phyloP scores from a whole-genome alignment of 2,797 vertebrate genomes.

The Chloroceryle amazona region DNA sequence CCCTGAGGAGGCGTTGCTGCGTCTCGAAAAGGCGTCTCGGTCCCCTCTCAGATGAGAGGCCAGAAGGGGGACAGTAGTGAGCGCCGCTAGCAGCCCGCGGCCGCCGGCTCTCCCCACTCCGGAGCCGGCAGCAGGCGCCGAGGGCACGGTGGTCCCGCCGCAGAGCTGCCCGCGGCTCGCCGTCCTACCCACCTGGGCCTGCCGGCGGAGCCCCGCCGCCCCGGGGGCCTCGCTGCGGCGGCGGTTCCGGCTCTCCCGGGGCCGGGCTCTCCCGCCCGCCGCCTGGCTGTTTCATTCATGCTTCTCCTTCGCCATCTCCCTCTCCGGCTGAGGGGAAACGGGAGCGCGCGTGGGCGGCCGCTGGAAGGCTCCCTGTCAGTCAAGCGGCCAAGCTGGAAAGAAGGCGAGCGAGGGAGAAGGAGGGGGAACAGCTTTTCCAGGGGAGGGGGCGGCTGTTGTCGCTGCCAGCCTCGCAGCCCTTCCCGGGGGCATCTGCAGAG shows the following conservation, averaged over 20 bases:
- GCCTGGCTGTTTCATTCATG: conserved; percentile 77
- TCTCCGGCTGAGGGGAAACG: conserved; percentile 57
- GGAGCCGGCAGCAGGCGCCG: neutral
- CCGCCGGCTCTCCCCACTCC: neutral
- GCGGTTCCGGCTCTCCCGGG: neutral
- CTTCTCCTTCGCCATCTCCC: conserved; percentile 45
- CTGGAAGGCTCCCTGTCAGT: conserved; percentile 79
- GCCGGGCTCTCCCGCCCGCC: neutral
- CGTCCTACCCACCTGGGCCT: neutral
- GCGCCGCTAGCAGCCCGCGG: accelerated
- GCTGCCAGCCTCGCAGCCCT: conserved; percentile 38
- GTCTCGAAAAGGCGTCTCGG: neutral
- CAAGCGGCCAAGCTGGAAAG: conserved; percentile 74
- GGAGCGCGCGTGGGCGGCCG: conserved; percentile 75
- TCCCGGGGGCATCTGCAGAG: conserved; percentile 23
- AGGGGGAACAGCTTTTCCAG: conserved; percentile 51
- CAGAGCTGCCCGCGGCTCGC: neutral
- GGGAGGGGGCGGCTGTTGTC: conserved; percentile 72
- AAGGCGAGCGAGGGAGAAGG: conserved; percentile 40
- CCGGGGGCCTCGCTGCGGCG: neutral
- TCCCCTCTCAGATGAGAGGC: too few species aligned
- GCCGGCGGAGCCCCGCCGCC: neutral
- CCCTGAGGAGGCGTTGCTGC: neutral
- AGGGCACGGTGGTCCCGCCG: neutral
- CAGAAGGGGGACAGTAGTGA: accelerated